Evolutionary conservation across 2,797 vertebrate genomes (phyloP).

Genomic region (Lepilemur ruficaudatus): DNA sequence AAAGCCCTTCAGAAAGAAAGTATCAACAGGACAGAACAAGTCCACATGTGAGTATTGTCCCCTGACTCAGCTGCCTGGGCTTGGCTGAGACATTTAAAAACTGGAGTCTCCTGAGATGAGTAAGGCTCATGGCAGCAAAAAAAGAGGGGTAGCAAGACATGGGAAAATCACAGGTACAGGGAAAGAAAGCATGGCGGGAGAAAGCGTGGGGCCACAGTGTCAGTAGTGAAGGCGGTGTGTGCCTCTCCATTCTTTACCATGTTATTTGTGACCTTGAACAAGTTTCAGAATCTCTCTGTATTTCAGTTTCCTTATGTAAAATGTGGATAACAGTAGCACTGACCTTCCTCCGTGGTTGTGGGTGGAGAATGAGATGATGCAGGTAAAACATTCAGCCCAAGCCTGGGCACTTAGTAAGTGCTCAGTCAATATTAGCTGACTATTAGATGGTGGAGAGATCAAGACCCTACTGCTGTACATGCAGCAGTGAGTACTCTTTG

Average conservation of each 20-base stretch:
- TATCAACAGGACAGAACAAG: not conserved
- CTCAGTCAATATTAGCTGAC: not conserved
- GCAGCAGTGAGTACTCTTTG: not conserved
- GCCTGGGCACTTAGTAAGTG: not conserved
- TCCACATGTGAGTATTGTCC: not conserved
- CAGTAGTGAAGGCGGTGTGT: fast-evolving
- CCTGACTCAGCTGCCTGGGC: too few relatives aligned
- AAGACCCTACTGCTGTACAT: fast-evolving
- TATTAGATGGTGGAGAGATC: fast-evolving
- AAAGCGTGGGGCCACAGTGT: fast-evolving
- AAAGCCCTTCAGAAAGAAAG: not conserved
- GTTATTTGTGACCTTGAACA: not conserved
- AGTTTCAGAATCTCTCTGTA: not conserved
- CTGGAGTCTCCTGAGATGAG: not conserved
- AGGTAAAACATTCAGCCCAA: not conserved
- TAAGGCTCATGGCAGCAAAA: not conserved
- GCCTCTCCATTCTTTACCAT: not conserved
- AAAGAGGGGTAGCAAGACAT: not conserved
- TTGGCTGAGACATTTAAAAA: not conserved
- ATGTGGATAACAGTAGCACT: not conserved
- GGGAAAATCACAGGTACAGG: not conserved
- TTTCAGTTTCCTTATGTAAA: not conserved
- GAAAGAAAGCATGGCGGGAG: not conserved
- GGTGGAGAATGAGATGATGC: not conserved
- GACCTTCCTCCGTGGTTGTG: not conserved